Evolutionary conservation across 2,797 vertebrate genomes (phyloP), one percentile per base, ranked within the genome.

Genomic region (Darevskia nairensis): DNA sequence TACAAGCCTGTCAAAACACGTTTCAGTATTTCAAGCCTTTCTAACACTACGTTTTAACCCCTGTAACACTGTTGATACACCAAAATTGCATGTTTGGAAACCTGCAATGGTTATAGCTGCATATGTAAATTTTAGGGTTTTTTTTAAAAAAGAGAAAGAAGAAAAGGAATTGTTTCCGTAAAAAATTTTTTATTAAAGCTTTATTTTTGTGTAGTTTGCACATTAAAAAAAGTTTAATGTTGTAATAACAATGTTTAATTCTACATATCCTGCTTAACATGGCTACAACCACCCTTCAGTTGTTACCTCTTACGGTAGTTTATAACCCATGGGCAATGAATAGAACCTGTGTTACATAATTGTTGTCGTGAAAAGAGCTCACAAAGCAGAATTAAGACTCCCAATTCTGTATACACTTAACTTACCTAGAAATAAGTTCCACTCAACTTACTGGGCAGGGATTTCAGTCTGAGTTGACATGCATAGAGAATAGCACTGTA

Each of bases 181-280:
- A 86, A 66, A 55, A 3, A 13, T 86, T 88, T 89, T 89, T 89
- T 89, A 89, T 81, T 89, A 89, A 89, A 89, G 84, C 88, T 89
- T 89, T 89, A 89, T 89, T 89, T 89, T 86, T 89, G 85, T 89
- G 83, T 89, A 86, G 84, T 89, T 89, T 89, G 88, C 88, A 89
- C 88, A 89, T 89, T 89, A 89, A 89, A 88, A 87, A 71, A 78
- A 50, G 59, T 81, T 85, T 89, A 89, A 89, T 75, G 78, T 85
- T 89, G 88, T 86, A 85, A 89, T 89, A 72, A 59, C 7, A 41
- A 75, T 55, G 59, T 75, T 68, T 29, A 68, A 23, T 89, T 86
- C 44, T 44, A 81, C 32, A 25, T 82, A 17, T 86, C 68, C 72
- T 71, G 21, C 32, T 68, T 39, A 39, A 9, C 4, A 55, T 19